These are phyloP conservation scores for Nipponia nippon DNA, from an alignment of 2,113 vertebrate species.

Conservation along the genomic window DNA sequence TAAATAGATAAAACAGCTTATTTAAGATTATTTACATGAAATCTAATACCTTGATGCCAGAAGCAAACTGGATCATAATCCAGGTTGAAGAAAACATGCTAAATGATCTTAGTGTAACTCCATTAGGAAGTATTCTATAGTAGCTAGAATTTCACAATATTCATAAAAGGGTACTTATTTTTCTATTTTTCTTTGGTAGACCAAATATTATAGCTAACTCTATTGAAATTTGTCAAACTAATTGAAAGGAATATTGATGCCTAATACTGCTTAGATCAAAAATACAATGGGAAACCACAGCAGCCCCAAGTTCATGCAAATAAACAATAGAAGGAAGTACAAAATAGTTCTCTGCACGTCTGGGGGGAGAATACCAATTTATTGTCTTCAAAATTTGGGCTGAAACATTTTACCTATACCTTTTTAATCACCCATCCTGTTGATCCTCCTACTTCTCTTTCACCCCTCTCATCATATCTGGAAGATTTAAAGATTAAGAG, in stretches of 20 bases:
- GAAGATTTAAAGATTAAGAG: neutral
- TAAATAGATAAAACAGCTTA: neutral
- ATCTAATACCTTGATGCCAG: neutral
- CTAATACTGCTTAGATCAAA: neutral
- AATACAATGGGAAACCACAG: neutral
- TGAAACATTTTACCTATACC: neutral
- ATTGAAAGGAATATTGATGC: neutral
- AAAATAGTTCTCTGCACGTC: neutral
- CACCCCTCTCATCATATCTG: neutral
- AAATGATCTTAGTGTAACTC: neutral
- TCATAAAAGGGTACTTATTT: neutral
- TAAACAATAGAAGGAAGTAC: neutral
- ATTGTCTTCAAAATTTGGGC: neutral
- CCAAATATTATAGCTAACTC: neutral
- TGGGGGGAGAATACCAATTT: neutral
- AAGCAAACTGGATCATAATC: neutral
- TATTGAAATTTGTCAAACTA: neutral
- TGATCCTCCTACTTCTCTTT: neutral
- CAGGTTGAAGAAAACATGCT: neutral
- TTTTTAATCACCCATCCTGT: neutral
- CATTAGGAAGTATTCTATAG: neutral
- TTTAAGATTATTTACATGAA: neutral
- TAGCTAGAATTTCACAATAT: neutral
- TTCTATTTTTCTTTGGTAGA: neutral
- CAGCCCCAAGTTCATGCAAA: neutral